Base-by-base conservation (phyloP, 2,888 invertebrate genomes). In the Pterostichus madidus region DNA sequence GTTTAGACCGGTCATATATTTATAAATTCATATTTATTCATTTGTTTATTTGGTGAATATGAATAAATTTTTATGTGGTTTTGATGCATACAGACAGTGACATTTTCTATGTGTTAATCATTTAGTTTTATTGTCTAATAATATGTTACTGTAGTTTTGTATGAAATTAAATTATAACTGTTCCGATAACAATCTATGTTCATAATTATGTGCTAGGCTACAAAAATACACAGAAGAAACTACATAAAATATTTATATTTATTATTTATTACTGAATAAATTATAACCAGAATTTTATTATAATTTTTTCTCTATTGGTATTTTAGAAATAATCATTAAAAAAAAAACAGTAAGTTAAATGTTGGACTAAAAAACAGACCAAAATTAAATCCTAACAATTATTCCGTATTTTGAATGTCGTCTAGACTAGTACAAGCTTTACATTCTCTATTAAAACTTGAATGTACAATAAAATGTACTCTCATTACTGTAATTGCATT, bases 401-500 rank as follows among this genome's bases (percentile, higher is more conserved):
- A 39, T 5, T 35, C 39, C 5, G 5, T 39, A 39, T 39, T 39
- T 3, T 17, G 13, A 56, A 15, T 56, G 10, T 53, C 13, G 76
- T 76, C 53, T 53, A 35, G 5, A 68, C 35, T 53, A 35, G 5
- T 52, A 68, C 46, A 73, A 44, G 71, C 13, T 73, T 73, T 10
- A 61, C 31, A 24, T 71, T 56, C 7, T 32, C 75, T 24, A 56
- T 49, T 81, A 81, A 73, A 75, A 44, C 75, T 71, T 75, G 44
- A 79, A 61, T 46, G 79, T 59, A 75, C 75, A 81, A 81, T 81
- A 81, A 81, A 81, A 81, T 81, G 75, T 81, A 32, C 59, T 10
- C 81, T 81, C 81, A 81, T 81, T 81, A 75, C 81, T 31, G 81
- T 81, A 81, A 81, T 81, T 81, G 81, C 73, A 81, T 81, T 81